phyloP scores from a whole-genome alignment of 2,113 vertebrate genomes.

The Cnemophilus loriae region DNA sequence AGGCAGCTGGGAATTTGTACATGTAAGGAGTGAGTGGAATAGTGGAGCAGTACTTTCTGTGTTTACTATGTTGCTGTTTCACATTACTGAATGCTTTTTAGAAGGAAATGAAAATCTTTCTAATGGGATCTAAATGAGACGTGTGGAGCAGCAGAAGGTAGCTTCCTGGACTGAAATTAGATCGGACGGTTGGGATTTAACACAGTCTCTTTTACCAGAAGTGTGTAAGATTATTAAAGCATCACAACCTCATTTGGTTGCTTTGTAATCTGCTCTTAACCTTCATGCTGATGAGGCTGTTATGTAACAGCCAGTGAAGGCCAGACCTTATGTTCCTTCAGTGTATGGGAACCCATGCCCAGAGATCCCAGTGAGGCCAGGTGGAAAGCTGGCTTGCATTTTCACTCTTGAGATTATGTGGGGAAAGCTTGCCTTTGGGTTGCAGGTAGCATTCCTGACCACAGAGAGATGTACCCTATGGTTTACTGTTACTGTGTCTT shows the following conservation, averaged over 20 bases:
- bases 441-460: not conserved
- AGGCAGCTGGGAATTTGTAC: not conserved
- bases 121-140: not conserved
- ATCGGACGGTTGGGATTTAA: not conserved
- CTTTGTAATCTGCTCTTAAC: slow-evolving; percentile 30
- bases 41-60: not conserved
- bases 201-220: not conserved
- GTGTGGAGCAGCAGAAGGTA: not conserved
- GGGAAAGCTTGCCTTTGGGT: not conserved
- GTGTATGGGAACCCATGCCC: not conserved
- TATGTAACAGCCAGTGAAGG: not conserved
- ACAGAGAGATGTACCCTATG: too few species aligned
- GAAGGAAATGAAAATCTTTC: not conserved
- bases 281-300: not conserved
- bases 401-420: not conserved
- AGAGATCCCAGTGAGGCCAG: not conserved
- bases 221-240: not conserved
- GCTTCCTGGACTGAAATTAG: not conserved
- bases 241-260: not conserved
- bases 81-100: not conserved
- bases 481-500: not conserved
- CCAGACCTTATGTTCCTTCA: not conserved
- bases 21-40: not conserved
- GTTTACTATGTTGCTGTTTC: not conserved
- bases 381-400: not conserved